Percentiles rank a stretch among this genome's conserved stretches.
These are phyloP conservation scores for Zaprionus inermis DNA, from an alignment of 1,140 invertebrate genomes.

Conservation along the genomic window DNA sequence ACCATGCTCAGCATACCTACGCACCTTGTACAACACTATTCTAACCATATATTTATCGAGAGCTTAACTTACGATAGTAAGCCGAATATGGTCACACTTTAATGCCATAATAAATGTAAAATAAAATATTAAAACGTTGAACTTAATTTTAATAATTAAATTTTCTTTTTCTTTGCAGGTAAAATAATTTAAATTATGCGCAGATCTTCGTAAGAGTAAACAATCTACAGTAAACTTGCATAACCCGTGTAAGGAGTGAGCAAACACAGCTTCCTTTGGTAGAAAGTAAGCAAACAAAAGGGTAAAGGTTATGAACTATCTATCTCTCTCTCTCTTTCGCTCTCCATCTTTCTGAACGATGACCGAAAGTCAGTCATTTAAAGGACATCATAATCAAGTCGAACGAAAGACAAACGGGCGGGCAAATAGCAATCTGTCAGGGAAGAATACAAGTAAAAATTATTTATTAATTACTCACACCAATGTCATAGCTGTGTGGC, in stretches of 20 bases:
- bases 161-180: slow-evolving; percentile 47
- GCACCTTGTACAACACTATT: too few species aligned
- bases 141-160: slow-evolving; percentile 7
- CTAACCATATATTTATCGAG: too few species aligned
- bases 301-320: background rate
- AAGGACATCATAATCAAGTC: slow-evolving; percentile 60
- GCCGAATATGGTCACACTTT: too few species aligned
- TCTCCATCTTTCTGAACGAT: slow-evolving; percentile 13
- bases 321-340: background rate
- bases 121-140: background rate
- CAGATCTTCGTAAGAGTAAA: background rate
- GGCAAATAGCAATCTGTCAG: slow-evolving; percentile 55
- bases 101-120: too few species aligned
- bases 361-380: slow-evolving; percentile 55
- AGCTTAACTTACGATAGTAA: too few species aligned
- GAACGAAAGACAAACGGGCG: slow-evolving; percentile 35
- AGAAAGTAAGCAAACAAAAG: background rate
- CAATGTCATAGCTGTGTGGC: slow-evolving; percentile 8
- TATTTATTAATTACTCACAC: slow-evolving; percentile 77
- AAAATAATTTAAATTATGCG: slow-evolving; percentile 6
- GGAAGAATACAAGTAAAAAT: slow-evolving; percentile 51
- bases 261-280: slow-evolving; percentile 2
- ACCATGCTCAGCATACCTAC: too few species aligned
- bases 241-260: background rate
- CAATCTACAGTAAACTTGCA: background rate